These are phyloP conservation scores for Burhinus bistriatus DNA, from an alignment of 2,113 vertebrate species.

Conservation along the genomic window DNA sequence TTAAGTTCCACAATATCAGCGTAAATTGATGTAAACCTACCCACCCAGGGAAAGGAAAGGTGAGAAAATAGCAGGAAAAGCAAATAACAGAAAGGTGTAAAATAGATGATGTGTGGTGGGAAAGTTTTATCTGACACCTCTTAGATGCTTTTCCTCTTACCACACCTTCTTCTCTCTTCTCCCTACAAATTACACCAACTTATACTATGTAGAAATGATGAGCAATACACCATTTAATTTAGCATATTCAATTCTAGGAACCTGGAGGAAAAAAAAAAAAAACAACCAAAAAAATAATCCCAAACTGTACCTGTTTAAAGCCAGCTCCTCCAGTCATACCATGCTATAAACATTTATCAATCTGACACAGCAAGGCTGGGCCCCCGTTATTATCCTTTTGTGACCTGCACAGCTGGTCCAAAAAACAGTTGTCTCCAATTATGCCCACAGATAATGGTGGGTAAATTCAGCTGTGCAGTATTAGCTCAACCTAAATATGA, in stretches of 20 bases:
- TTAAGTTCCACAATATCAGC: slow-evolving; percentile 23
- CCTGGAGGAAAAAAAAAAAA: background rate
- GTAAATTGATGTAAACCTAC: background rate
- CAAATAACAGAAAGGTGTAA: slow-evolving; percentile 30
- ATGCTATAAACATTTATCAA: slow-evolving; percentile 81
- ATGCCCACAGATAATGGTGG: slow-evolving; percentile 79
- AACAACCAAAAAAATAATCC: background rate
- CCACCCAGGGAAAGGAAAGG: slow-evolving; percentile 43
- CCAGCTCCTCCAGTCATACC: slow-evolving; percentile 60
- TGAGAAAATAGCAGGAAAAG: slow-evolving; percentile 48
- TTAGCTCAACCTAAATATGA: slow-evolving; percentile 84
- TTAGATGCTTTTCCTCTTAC: slow-evolving; percentile 29
- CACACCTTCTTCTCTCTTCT: slow-evolving; percentile 23
- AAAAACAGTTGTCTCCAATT: slow-evolving; percentile 83
- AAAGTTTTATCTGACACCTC: slow-evolving; percentile 56
- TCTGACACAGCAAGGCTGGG: slow-evolving; percentile 70
- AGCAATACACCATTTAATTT: background rate
- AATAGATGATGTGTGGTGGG: background rate
- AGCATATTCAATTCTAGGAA: background rate
- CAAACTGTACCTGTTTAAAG: slow-evolving; percentile 82
- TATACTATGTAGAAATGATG: background rate
- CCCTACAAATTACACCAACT: background rate
- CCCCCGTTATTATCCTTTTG: slow-evolving; percentile 75
- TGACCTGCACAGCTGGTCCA: slow-evolving; percentile 76
- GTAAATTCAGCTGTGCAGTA: slow-evolving; percentile 79